Conservation (phyloP, 2,797 vertebrate species). For the Brachyrhaphis roseni region DNA sequence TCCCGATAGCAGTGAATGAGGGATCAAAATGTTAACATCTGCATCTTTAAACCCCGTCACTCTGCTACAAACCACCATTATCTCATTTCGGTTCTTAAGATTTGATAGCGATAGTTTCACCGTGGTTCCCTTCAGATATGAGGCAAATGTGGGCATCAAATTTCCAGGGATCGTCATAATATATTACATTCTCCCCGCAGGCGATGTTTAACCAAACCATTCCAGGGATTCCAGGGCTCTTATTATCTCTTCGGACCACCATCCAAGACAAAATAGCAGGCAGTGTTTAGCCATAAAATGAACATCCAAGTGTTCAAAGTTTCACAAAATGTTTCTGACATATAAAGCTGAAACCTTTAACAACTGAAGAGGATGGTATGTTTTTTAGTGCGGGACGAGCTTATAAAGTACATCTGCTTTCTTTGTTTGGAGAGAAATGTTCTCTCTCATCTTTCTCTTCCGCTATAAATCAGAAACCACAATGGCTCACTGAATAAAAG, state of each 20-base stretch:
- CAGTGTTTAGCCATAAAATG: slow-evolving; percentile 60
- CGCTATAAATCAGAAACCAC: slow-evolving; percentile 77
- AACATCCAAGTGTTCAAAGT: slow-evolving; percentile 44
- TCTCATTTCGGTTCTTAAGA: slow-evolving; percentile 67
- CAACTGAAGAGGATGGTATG: slow-evolving; percentile 57
- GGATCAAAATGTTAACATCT: slow-evolving; percentile 58
- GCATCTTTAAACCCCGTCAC: slow-evolving; percentile 27
- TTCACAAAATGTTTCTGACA: slow-evolving; percentile 55
- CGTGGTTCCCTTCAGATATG: slow-evolving; percentile 52
- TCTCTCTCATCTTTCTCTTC: slow-evolving; percentile 73
- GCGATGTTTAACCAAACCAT: slow-evolving; percentile 78
- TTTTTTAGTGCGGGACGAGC: slow-evolving; percentile 65
- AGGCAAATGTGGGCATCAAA: slow-evolving; percentile 69
- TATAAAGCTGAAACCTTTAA: slow-evolving; percentile 55
- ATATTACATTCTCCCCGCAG: slow-evolving; percentile 66
- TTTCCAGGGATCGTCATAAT: slow-evolving; percentile 73
- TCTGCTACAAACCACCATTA: slow-evolving; percentile 53
- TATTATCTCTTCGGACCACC: slow-evolving; percentile 79
- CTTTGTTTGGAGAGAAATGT: slow-evolving; percentile 78
- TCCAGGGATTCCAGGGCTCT: slow-evolving; percentile 75
- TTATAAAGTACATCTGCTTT: slow-evolving; percentile 82
- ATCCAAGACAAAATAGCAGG: slow-evolving; percentile 44
- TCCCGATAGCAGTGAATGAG: slow-evolving; percentile 60
- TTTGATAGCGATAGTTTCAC: slow-evolving; percentile 66
- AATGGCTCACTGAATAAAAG: slow-evolving; percentile 71